Conservation (phyloP, 2,888 invertebrate genomes). For the Drosophila monieri region DNA sequence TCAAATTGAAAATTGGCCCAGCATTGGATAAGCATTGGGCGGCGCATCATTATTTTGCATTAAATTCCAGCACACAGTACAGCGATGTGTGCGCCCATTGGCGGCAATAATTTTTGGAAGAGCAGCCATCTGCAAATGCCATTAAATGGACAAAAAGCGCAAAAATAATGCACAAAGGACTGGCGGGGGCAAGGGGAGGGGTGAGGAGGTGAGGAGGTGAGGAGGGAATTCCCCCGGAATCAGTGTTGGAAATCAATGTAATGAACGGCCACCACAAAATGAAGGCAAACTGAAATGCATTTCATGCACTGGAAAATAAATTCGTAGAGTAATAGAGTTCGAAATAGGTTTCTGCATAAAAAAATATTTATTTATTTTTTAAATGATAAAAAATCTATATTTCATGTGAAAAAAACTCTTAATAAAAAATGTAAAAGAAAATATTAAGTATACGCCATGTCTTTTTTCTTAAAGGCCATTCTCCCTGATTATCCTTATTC, state of each 20-base stretch:
- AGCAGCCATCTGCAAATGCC: slow-evolving; percentile 28
- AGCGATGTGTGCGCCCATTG: slow-evolving; percentile 23
- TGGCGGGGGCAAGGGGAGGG: background rate
- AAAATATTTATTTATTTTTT: too few relatives aligned
- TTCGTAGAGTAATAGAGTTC: too few relatives aligned
- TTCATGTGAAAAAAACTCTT: too few relatives aligned
- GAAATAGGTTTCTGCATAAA: too few relatives aligned
- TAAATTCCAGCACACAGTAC: slow-evolving; percentile 28
- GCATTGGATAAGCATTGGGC: slow-evolving; percentile 7
- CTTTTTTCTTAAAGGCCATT: background rate
- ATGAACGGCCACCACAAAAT: slow-evolving; percentile 41
- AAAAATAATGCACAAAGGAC: slow-evolving; percentile 7
- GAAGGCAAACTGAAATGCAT: slow-evolving; percentile 41
- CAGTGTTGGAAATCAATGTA: slow-evolving; percentile 41
- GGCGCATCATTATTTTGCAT: slow-evolving; percentile 51
- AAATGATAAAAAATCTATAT: too few relatives aligned
- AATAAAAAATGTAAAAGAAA: background rate
- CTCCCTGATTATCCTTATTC: too few relatives aligned
- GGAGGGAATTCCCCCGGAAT: slow-evolving; percentile 8
- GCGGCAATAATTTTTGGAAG: slow-evolving; percentile 37
- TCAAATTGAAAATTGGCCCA: slow-evolving; percentile 48
- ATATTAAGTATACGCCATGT: background rate
- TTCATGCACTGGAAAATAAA: slow-evolving; percentile 9
- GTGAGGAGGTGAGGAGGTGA: too few relatives aligned
- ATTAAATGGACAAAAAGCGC: slow-evolving; percentile 41